Base-by-base conservation (phyloP, 1,140 invertebrate species). In the Aphelinus certus region DNA sequence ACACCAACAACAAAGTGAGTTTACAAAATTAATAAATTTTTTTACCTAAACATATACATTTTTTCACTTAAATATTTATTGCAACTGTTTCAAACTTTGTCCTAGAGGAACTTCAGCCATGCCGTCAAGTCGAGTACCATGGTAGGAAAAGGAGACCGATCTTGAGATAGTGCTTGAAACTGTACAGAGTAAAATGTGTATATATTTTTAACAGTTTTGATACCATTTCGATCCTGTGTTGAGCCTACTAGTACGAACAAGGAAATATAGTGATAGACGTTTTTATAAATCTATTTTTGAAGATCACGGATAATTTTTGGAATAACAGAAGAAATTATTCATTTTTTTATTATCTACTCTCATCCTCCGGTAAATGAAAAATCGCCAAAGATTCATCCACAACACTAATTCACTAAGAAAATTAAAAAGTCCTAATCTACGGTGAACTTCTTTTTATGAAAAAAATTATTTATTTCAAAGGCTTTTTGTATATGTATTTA, bases 61-160 rank as follows among this genome's bases (percentile, higher is more conserved):
- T 26, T 26, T 26, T 26, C 26, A 26, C 26, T 26, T 26, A 26
- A 26, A 26, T 26, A 26, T 26, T 26, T 26, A 26, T 26, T 26
- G 26, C 26, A 26, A 26, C 26, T 26, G 26, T 26, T 26, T 26
- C 45, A 68, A 57, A 56, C 56, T 56, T 63, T 26, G 3, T 74
- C 68, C 48, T 46, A 83, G 82, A 77, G 6, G 7, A 45, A 42
- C 7, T 46, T 9, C 80, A 70, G 70, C 75, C 42, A 9, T 49
- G 58, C 73, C 81, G 4, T 82, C 83, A 3, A 76, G 79, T 43
- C 71, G 79, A 78, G 74, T 81, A 7, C 80, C 79, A 4, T 83
- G 78, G 80, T 82, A 79, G 73, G 46, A 68, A 47, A 62, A 72
- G n/a, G 42, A 65, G 45, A 71, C 48, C 2, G 3, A 57, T 3